phyloP scores from a whole-genome alignment of 1,140 invertebrate species.

The Tetramorium alpestre region DNA sequence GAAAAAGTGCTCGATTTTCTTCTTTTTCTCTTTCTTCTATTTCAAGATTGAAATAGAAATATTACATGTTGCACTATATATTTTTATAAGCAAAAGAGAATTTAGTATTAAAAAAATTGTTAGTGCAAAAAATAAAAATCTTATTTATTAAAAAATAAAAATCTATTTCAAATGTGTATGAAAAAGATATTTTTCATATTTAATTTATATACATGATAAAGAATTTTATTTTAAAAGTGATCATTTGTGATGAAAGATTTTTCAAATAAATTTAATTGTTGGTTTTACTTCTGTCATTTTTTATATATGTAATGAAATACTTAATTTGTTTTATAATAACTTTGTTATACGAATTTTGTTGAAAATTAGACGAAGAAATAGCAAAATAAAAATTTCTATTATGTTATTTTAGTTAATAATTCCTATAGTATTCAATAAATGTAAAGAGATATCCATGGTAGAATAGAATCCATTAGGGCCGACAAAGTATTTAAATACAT shows the following conservation, averaged over 20 bases:
- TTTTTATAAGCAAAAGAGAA: neutral
- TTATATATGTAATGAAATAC: neutral
- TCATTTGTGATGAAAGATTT: neutral
- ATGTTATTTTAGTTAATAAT: neutral
- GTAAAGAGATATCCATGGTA: slow-evolving; percentile 50
- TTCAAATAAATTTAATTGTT: neutral
- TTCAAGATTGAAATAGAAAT: slow-evolving; percentile 30
- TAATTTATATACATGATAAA: neutral
- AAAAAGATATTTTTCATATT: neutral
- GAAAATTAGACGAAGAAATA: neutral
- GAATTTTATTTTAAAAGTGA: neutral
- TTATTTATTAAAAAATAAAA: neutral
- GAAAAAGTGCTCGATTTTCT: neutral
- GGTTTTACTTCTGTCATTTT: neutral
- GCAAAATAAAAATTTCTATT: neutral
- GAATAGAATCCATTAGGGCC: slow-evolving; percentile 19
- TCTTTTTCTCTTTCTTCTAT: too few relatives aligned
- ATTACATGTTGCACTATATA: neutral
- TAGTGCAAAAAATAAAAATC: neutral
- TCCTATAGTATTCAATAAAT: neutral
- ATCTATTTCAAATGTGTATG: neutral
- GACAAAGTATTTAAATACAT: slow-evolving; percentile 6
- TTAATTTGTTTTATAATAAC: neutral
- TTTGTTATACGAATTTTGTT: neutral
- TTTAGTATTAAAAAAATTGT: neutral